Evolutionary conservation across 2,113 vertebrate genomes (phyloP).

Genomic region (Poecile atricapillus): DNA sequence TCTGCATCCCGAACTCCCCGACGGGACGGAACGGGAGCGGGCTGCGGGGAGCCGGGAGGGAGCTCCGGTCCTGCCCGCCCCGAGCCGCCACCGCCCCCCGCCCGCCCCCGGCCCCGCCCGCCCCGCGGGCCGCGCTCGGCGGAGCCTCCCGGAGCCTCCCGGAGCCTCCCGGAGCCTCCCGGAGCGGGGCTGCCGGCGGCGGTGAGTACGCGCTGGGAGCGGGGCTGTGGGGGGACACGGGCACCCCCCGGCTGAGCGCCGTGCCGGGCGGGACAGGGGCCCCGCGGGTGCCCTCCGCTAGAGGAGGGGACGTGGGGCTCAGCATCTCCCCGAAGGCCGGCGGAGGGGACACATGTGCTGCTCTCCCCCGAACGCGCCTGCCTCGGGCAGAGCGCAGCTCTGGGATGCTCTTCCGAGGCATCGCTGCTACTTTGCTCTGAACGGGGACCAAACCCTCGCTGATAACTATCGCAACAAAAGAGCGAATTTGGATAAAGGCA

Average conservation of each 20-base stretch:
- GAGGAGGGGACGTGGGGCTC: not conserved
- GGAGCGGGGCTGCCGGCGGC: not conserved
- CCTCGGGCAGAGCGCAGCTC: accelerated
- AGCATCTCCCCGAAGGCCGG: not conserved
- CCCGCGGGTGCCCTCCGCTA: not conserved
- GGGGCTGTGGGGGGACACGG: not conserved
- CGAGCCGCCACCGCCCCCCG: too few relatives aligned
- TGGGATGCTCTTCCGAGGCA: not conserved
- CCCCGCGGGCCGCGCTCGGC: not conserved
- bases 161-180: not conserved
- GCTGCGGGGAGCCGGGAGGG: not conserved
- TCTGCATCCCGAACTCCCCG: not conserved
- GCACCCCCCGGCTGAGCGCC: not conserved
- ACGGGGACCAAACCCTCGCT: not conserved
- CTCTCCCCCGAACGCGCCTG: too few relatives aligned
- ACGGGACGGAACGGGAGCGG: not conserved
- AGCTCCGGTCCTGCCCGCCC: not conserved
- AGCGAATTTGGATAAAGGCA: not conserved
- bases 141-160: not conserved
- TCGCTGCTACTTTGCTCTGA: accelerated
- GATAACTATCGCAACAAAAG: not conserved
- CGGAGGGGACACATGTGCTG: accelerated
- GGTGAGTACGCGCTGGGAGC: not conserved
- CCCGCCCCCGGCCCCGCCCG: too few relatives aligned
- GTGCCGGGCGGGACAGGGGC: not conserved